Percentiles rank a stretch among this genome's conserved stretches.
Evolutionary conservation across 2,113 vertebrate genomes (phyloP).

Genomic region (Platycercus adscitus): DNA sequence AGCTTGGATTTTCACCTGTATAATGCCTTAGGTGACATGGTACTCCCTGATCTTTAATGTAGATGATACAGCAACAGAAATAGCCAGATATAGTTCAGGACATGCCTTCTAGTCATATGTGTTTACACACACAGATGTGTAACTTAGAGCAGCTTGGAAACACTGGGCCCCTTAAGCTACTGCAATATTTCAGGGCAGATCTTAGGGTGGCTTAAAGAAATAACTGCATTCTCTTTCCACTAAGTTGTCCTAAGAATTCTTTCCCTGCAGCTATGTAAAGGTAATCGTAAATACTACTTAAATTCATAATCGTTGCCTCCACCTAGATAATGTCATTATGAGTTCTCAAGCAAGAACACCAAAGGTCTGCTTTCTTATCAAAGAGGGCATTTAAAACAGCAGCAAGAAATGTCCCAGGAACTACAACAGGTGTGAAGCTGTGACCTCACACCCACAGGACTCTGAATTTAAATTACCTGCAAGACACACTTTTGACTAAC

Average conservation of each 20-base stretch:
- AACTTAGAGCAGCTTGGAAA: neutral
- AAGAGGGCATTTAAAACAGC: neutral
- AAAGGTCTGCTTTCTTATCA: neutral
- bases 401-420: neutral
- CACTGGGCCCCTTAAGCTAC: neutral
- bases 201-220: neutral
- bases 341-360: neutral
- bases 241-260: neutral
- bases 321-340: neutral
- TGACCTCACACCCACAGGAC: neutral
- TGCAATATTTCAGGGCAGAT: neutral
- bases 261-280: neutral
- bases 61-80: neutral
- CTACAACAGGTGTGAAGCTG: neutral
- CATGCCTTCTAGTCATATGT: neutral
- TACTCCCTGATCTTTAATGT: neutral
- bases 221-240: neutral
- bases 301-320: neutral
- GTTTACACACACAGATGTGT: fast-evolving
- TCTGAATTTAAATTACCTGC: neutral
- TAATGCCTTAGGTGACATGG: neutral
- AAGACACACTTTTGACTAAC: neutral
- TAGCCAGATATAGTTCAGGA: neutral
- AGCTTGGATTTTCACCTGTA: neutral
- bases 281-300: neutral